Evolutionary conservation across 2,113 vertebrate species (phyloP), one percentile per base, ranked within the genome.

Genomic region (Fulmarus glacialis): DNA sequence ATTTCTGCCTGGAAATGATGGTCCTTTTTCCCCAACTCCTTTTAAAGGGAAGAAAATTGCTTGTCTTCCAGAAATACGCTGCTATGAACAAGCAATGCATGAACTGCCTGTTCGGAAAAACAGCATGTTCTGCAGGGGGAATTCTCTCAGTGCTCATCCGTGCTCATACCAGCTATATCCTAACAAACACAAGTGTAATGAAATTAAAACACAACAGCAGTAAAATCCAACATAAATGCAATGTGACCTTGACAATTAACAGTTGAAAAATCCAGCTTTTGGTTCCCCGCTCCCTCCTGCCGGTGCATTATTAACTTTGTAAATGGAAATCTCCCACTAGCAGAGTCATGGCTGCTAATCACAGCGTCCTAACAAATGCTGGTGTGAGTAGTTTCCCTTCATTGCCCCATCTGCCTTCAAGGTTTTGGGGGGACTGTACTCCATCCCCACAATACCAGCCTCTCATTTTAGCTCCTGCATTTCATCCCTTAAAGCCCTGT

Each of bases 1-100:
- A 96, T 8, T 87, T 89, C 83, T 95, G 95, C 70, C 84, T 91
- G 96, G 93, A 96, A 97, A 95, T 90, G 84, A 96, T 96, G 89
- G 87, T n/a, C 78, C 53, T 89, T 91, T 82, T 77, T 43, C 85
- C 80, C 42, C 50, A 91, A 59, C 58, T 68, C 48, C 63, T 94
- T 95, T 89, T 72, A 87, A 94, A 95, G 58, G 32, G 79, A 86
- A 83, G 75, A 89, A 92, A 92, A 45, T 40, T 15, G 21, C 88
- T 93, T 63, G 56, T 79, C 60, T 85, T 91, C 73, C 66, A 95
- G 81, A 95, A 95, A 75, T 40, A 81, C 1, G 14, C 53, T 70
- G 70, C 48, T 68, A 32, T 2, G 20, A 89, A 53, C 43, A 56
- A 83, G 73, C 32, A 90, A 38, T 48, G 40, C 40, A 43, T 52